These are phyloP conservation scores for Minunthozetes semirufus DNA, from an alignment of 2,888 invertebrate genomes.

Conservation along the genomic window DNA sequence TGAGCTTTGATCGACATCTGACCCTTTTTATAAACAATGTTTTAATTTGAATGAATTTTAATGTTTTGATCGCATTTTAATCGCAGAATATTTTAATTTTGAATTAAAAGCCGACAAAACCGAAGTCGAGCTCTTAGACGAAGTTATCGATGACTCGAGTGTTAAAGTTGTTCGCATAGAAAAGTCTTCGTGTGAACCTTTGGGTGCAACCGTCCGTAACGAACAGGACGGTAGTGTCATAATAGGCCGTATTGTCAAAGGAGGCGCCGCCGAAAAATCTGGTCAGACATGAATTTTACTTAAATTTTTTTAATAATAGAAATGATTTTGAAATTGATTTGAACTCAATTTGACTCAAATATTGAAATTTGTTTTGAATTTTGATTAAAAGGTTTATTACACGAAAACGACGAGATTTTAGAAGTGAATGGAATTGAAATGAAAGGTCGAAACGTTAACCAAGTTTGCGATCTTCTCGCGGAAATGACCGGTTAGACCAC, in stretches of 20 bases:
- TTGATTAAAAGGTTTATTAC: slow-evolving; percentile 59
- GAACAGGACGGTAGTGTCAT: slow-evolving; percentile 86
- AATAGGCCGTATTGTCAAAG: slow-evolving; percentile 89
- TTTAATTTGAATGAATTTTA: too few species aligned
- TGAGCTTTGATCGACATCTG: too few species aligned
- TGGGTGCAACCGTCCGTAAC: slow-evolving; percentile 66
- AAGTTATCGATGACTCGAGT: slow-evolving; percentile 30
- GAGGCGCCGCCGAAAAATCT: slow-evolving; percentile 93
- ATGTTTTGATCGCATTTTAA: too few species aligned
- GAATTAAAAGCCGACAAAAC: slow-evolving; percentile 35
- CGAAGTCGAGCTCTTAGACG: slow-evolving; percentile 35
- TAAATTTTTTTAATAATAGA: not conserved
- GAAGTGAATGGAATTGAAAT: slow-evolving; percentile 91
- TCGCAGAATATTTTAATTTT: not conserved
- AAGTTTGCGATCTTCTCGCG: slow-evolving; percentile 78
- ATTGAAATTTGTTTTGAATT: slow-evolving; percentile 15
- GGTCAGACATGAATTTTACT: slow-evolving; percentile 48
- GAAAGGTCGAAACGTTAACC: slow-evolving; percentile 93
- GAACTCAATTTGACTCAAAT: not conserved
- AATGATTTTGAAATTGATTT: not conserved
- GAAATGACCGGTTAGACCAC: slow-evolving; percentile 38
- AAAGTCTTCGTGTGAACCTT: slow-evolving; percentile 54
- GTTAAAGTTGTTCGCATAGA: slow-evolving; percentile 85
- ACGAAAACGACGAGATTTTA: slow-evolving; percentile 93
- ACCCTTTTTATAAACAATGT: too few species aligned